phyloP scores from a whole-genome alignment of 2,113 vertebrate species.

The Pipa parva region DNA sequence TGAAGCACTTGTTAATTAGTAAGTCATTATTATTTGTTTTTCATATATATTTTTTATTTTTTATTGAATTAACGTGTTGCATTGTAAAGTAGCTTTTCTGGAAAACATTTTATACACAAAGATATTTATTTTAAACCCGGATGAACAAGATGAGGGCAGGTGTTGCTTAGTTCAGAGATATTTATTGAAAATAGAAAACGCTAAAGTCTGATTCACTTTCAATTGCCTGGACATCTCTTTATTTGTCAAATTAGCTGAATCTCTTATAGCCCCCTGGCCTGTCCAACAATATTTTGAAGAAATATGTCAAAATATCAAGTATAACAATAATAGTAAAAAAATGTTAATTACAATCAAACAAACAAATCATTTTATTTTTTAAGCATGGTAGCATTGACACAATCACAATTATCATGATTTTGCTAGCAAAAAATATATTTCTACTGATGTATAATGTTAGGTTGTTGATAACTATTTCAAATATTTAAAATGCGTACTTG shows the following conservation, averaged over 20 bases:
- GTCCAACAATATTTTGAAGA: constrained; percentile 19
- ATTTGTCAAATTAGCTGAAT: constrained; percentile 15
- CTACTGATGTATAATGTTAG: too few relatives aligned
- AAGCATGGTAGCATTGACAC: too few relatives aligned
- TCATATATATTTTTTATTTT: too few relatives aligned
- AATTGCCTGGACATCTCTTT: constrained; percentile 26
- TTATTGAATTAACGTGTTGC: too few relatives aligned
- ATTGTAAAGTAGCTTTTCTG: too few relatives aligned
- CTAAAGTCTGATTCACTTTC: constrained; percentile 31
- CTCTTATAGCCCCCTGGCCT: constrained; percentile 11
- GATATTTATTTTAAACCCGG: background rate
- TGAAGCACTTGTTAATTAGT: too few relatives aligned
- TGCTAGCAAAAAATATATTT: too few relatives aligned
- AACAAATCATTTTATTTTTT: background rate
- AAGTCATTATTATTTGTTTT: too few relatives aligned
- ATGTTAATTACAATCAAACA: background rate
- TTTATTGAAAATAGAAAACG: constrained; percentile 28
- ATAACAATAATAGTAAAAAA: background rate
- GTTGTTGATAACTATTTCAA: too few relatives aligned
- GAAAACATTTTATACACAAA: too few relatives aligned
- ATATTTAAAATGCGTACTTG: too few relatives aligned
- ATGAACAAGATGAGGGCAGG: constrained; percentile 12
- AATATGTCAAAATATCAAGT: constrained; percentile 16
- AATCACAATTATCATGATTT: too few relatives aligned
- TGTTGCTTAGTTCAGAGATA: constrained; percentile 21